Evolutionary conservation across 2,113 vertebrate species (phyloP).

Genomic region (Notechis scutatus): DNA sequence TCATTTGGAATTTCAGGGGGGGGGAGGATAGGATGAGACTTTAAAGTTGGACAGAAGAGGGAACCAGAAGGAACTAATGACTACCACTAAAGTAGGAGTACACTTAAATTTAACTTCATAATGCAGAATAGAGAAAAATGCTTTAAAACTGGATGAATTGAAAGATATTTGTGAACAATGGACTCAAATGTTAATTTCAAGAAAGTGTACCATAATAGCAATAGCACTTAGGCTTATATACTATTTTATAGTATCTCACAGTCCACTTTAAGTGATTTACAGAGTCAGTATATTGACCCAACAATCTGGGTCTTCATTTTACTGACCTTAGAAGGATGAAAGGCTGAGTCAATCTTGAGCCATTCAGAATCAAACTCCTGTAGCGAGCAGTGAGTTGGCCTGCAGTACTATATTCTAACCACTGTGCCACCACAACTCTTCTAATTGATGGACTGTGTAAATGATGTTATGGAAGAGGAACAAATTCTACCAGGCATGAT

Average conservation of each 20-base stretch:
- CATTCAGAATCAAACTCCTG: not conserved
- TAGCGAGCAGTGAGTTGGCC: too few relatives aligned
- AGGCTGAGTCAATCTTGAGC: too few relatives aligned
- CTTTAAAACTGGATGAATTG: not conserved
- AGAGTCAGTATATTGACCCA: too few relatives aligned
- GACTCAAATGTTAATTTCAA: not conserved
- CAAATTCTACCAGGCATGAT: not conserved
- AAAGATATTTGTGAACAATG: not conserved
- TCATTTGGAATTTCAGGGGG: not conserved
- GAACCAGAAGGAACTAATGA: not conserved
- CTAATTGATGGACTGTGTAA: too few relatives aligned
- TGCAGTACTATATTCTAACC: too few relatives aligned
- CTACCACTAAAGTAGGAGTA: not conserved
- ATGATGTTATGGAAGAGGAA: not conserved
- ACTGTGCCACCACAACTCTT: too few relatives aligned
- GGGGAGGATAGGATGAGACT: not conserved
- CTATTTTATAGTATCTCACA: too few relatives aligned
- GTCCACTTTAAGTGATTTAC: too few relatives aligned
- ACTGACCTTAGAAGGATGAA: too few relatives aligned
- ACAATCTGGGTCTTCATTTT: too few relatives aligned
- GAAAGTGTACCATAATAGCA: not conserved
- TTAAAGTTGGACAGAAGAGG: not conserved
- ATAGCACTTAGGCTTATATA: too few relatives aligned
- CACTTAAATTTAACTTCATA: not conserved
- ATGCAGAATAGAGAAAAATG: not conserved